A percentile compares a stretch with the other conserved stretches of the same genome.
Evolutionary conservation across 1,140 invertebrate species (phyloP).

Genomic region (Melipona quadrifasciata): DNA sequence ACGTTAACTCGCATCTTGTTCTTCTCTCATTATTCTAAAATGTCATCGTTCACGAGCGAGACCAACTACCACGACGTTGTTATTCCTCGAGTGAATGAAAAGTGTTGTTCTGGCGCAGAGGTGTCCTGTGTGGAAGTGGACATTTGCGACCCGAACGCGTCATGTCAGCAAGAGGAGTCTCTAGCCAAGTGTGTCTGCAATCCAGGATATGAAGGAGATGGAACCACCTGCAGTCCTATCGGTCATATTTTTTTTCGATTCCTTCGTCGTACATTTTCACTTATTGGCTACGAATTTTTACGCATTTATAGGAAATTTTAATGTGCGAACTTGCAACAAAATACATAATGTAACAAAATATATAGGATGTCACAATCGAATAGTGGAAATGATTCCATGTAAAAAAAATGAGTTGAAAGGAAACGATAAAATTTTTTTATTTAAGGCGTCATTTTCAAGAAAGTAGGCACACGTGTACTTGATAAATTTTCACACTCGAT

Average conservation of each 20-base stretch:
- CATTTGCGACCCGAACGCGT: conserved; percentile 89
- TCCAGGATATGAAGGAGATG: conserved; percentile 90
- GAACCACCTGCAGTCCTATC: conserved; percentile 85
- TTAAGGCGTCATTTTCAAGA: no score
- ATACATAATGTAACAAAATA: no score
- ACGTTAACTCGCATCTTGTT: conserved; percentile 46
- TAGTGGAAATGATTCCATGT: no score
- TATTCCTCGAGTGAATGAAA: background rate
- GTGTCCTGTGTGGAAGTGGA: conserved; percentile 86
- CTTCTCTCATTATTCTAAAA: no score
- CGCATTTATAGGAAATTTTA: no score
- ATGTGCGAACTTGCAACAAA: no score
- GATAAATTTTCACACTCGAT: no score
- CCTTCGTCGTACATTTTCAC: background rate
- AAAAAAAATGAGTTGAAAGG: no score
- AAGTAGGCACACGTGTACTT: no score
- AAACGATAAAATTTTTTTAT: no score
- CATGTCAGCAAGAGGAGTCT: conserved; percentile 86
- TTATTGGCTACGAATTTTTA: background rate
- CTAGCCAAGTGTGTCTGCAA: conserved; percentile 89
- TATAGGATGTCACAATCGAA: no score
- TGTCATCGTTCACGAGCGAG: background rate
- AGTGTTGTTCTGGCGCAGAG: conserved; percentile 80
- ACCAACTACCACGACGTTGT: conserved; percentile 5
- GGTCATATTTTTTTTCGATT: conserved; percentile 75